Evolutionary conservation across 2,888 invertebrate genomes (phyloP).

Genomic region (Lordiphosa fenestrarum): DNA sequence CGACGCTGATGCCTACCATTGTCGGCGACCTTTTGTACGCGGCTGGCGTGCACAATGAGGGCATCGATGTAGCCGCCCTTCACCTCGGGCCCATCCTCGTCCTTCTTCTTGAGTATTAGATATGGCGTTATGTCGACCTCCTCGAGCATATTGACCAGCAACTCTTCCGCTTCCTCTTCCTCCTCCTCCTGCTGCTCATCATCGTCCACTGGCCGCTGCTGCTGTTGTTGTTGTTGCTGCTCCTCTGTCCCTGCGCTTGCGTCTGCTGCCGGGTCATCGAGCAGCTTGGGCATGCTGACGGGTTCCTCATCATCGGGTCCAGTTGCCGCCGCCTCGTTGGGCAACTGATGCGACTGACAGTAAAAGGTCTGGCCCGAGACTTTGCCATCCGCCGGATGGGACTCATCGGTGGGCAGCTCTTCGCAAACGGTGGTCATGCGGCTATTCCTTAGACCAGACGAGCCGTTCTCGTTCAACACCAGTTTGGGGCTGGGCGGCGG

Average conservation of each 20-base stretch:
- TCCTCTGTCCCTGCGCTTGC: not conserved
- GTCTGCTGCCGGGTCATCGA: constrained; percentile 12
- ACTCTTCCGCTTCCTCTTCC: constrained; percentile 35
- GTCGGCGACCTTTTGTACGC: constrained; percentile 87
- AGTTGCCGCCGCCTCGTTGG: constrained; percentile 40
- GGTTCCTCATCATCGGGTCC: constrained; percentile 29
- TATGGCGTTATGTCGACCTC: constrained; percentile 90
- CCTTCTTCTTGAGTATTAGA: constrained; percentile 88
- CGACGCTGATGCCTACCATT: constrained; percentile 72
- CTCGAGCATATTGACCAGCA: constrained; percentile 84
- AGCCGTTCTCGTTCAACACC: constrained; percentile 43
- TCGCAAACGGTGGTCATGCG: constrained; percentile 80
- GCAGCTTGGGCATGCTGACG: constrained; percentile 40
- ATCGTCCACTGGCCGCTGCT: constrained; percentile 12
- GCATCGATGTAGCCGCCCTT: constrained; percentile 97
- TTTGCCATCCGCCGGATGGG: not conserved
- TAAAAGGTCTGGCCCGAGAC: constrained; percentile 39
- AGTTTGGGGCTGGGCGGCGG: constrained; percentile 80
- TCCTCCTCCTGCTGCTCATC: constrained; percentile 30
- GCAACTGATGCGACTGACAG: constrained; percentile 69
- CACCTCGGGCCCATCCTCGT: constrained; percentile 94
- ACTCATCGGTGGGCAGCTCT: constrained; percentile 53
- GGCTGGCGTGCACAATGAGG: constrained; percentile 96
- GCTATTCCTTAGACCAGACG: constrained; percentile 64
- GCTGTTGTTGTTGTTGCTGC: constrained; percentile 3